These are phyloP conservation scores for Cebidichthys violaceus DNA, from an alignment of 2,113 vertebrate genomes.

Conservation along the genomic window DNA sequence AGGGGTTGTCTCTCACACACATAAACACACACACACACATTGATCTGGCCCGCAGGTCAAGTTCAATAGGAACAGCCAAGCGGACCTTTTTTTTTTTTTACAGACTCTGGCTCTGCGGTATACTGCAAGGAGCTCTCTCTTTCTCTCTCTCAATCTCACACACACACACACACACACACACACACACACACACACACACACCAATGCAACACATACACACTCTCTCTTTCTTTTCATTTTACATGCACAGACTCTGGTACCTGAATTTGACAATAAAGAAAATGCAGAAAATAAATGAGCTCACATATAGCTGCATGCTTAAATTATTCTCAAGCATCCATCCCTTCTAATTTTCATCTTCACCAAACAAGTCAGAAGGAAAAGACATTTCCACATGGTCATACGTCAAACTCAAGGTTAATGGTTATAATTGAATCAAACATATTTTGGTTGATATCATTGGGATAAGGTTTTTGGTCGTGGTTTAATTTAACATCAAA, in stretches of 20 bases:
- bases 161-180: constrained; percentile 4
- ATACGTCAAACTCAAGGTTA: background rate
- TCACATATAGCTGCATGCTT: background rate
- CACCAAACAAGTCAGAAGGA: background rate
- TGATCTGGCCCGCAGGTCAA: constrained; percentile 86
- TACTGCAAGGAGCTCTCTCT: constrained; percentile 58
- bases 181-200: constrained; percentile 22
- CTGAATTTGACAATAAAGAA: constrained; percentile 39
- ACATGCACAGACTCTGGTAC: constrained; percentile 12
- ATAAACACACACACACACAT: constrained; percentile 73
- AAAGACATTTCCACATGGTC: background rate
- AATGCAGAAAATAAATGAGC: constrained; percentile 10
- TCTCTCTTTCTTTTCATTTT: constrained; percentile 22
- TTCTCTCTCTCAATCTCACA: background rate
- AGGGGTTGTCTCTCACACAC: constrained; percentile 40
- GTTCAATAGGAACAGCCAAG: constrained; percentile 86
- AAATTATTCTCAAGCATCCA: background rate
- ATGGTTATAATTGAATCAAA: background rate
- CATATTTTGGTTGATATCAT: background rate
- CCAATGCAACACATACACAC: background rate
- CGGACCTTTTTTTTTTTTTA: constrained; percentile 64
- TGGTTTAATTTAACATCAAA: background rate
- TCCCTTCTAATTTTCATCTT: background rate
- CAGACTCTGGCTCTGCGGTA: constrained; percentile 67
- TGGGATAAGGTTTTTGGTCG: background rate